These are phyloP conservation scores for Proctacanthus coquilletti DNA, from an alignment of 1,140 invertebrate species.

Conservation along the genomic window DNA sequence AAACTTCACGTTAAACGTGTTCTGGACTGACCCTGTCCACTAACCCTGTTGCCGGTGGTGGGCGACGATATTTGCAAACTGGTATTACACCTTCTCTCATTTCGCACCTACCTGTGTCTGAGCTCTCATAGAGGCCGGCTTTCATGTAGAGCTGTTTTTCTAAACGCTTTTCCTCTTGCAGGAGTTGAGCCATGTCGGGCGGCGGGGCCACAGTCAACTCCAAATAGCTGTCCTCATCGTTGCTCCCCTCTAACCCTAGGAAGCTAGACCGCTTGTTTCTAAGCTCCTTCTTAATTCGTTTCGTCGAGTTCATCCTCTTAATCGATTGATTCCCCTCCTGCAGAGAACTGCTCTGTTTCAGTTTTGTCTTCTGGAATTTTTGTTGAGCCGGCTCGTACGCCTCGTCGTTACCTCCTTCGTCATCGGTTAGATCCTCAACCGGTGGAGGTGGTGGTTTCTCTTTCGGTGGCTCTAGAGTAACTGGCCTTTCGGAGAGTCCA, in stretches of 20 bases:
- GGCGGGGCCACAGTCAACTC: constrained; percentile 52
- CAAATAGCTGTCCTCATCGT: constrained; percentile 46
- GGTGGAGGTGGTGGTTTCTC: constrained; percentile 77
- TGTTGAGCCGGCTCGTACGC: constrained; percentile 3
- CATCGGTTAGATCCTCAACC: constrained; percentile 32
- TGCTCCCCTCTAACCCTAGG: constrained; percentile 59
- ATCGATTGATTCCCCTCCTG: constrained; percentile 29
- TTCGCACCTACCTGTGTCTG: constrained; percentile 23
- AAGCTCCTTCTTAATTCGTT: constrained; percentile 72
- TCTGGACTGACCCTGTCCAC: no score
- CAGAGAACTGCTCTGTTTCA: constrained; percentile 1
- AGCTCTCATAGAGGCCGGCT: constrained; percentile 37
- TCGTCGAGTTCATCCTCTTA: constrained; percentile 62
- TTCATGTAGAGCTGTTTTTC: constrained; percentile 54
- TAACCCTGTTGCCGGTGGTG: no score
- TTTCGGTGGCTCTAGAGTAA: constrained; percentile 53
- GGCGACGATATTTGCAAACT: no score
- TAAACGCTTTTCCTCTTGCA: constrained; percentile 62
- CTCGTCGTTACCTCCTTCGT: constrained; percentile 7
- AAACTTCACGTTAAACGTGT: no score
- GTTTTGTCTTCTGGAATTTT: constrained; percentile 4
- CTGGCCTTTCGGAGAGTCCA: no score
- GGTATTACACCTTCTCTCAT: no score
- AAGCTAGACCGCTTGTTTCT: constrained; percentile 72
- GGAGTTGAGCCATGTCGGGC: constrained; percentile 60